These are phyloP conservation scores for Amniataba percoides DNA, from an alignment of 2,797 vertebrate genomes.

Conservation along the genomic window DNA sequence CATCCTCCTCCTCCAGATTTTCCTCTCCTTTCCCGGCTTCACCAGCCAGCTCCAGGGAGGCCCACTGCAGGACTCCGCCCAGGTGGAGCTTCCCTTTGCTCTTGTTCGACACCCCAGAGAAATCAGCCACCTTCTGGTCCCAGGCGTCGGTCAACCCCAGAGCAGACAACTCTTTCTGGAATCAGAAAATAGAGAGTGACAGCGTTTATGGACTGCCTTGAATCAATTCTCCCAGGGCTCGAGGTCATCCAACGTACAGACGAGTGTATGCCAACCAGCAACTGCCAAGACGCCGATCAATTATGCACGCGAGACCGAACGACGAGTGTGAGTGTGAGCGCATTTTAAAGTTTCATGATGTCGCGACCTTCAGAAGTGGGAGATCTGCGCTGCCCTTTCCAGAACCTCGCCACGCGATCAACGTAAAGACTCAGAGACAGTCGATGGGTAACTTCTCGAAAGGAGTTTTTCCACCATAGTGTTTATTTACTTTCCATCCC, in stretches of 20 bases:
- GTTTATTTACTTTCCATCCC: constrained; percentile 65
- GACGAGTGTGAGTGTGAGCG: constrained; percentile 46
- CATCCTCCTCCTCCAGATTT: constrained; percentile 56
- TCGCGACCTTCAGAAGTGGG: constrained; percentile 66
- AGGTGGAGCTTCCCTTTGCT: constrained; percentile 73
- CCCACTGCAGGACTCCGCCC: constrained; percentile 77
- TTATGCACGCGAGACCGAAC: constrained; percentile 77
- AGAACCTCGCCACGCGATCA: constrained; percentile 49
- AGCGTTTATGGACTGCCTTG: constrained; percentile 15
- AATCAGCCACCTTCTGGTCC: constrained; percentile 74
- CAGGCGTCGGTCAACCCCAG: constrained; percentile 79
- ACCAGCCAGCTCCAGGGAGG: constrained; percentile 73
- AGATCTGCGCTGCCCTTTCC: constrained; percentile 32
- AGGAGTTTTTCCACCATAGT: constrained; percentile 26
- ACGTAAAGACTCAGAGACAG: constrained; percentile 51
- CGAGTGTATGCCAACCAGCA: constrained; percentile 22
- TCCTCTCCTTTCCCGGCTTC: constrained; percentile 51
- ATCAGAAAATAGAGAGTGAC: background rate
- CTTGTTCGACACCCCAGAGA: constrained; percentile 67
- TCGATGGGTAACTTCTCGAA: constrained; percentile 57
- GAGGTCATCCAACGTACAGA: constrained; percentile 20
- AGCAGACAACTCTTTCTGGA: constrained; percentile 74
- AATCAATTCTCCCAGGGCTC: constrained; percentile 14
- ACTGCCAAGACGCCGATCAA: constrained; percentile 61
- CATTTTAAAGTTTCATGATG: constrained; percentile 72